These are phyloP conservation scores for Anarrhichthys ocellatus DNA, from an alignment of 2,113 vertebrate genomes.

Conservation along the genomic window DNA sequence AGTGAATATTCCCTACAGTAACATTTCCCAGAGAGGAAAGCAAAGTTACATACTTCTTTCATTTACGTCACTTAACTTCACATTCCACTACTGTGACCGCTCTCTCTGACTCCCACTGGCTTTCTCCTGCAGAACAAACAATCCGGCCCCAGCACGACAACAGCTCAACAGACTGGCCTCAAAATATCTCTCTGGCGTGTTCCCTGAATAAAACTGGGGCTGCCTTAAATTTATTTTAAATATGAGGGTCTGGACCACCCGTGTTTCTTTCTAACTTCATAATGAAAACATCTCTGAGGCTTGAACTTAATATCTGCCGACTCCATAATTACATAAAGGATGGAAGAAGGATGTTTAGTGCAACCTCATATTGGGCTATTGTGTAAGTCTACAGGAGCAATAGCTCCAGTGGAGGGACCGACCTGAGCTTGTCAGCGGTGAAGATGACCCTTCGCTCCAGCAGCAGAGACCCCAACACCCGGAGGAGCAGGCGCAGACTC, in stretches of 20 bases:
- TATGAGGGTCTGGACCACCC: conserved; percentile 56
- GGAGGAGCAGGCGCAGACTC: conserved; percentile 90
- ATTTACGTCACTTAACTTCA: conserved; percentile 58
- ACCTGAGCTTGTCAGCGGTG: conserved; percentile 94
- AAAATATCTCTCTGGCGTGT: conserved; percentile 65
- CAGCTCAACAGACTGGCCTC: conserved; percentile 28
- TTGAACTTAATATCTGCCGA: conserved; percentile 6
- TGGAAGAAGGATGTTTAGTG: background rate
- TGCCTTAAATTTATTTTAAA: conserved; percentile 36
- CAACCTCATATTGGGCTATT: background rate
- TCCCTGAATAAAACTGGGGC: conserved; percentile 36
- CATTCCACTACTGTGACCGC: conserved; percentile 60
- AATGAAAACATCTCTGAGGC: conserved; percentile 9
- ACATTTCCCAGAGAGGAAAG: conserved; percentile 48
- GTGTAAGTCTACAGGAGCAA: background rate
- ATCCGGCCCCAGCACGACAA: conserved; percentile 41
- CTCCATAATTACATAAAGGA: conserved; percentile 19
- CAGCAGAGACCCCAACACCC: conserved; percentile 93
- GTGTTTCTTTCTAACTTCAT: conserved; percentile 15
- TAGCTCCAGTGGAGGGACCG: background rate
- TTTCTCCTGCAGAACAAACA: conserved; percentile 66
- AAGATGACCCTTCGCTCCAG: conserved; percentile 96
- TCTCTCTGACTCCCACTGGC: conserved; percentile 62
- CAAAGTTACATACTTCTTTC: conserved; percentile 29
- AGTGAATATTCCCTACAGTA: background rate